Base-by-base conservation (phyloP, 1,140 invertebrate species). In the Dysdera silvatica region DNA sequence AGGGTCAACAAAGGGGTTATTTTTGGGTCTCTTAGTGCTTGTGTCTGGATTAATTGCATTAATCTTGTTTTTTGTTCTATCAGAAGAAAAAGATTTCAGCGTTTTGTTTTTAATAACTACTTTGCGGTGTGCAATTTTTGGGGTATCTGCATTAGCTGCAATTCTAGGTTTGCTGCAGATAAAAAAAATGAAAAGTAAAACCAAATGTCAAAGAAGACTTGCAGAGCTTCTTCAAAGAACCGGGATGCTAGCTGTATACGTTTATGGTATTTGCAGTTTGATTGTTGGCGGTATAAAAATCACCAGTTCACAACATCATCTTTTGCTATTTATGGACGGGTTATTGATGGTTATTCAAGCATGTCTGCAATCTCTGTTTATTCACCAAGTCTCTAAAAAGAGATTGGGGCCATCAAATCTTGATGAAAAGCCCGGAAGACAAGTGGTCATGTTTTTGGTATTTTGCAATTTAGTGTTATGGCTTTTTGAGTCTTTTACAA, bases 401-500 rank as follows among this genome's bases (percentile, higher is more conserved):
- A 48, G 60, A 20, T 24, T 61, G 14, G 59, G 66, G 29, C 65
- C 65, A 10, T 20, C 56, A 12, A 63, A 62, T 59, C 28, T 49
- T 4, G 62, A 61, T 35, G 59, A 66, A 32, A 68, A 61, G 18
- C 59, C 65, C 28, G 85, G 82, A 3, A 72, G 85, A 8, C 82
- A 85, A 63, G 77, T 85, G 3, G 80, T 87, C 31, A 86, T 83
- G 0, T 86, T 85, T 68, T 72, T 87, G 10, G 74, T 86, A 0
- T 83, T 86, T 64, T 81, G 80, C 61, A 87, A 87, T 69, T 78
- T 83, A 3, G 82, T 84, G 0, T 72, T 87, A 3, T 87, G 85
- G 84, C 78, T 84, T 0, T 81, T 85, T 53, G 83, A 85, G 63
- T 84, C 83, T 4, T 85, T 87, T 54, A 82, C 85, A 59, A 82